phyloP scores from a whole-genome alignment of 2,113 vertebrate species.

The Lepus americanus region DNA sequence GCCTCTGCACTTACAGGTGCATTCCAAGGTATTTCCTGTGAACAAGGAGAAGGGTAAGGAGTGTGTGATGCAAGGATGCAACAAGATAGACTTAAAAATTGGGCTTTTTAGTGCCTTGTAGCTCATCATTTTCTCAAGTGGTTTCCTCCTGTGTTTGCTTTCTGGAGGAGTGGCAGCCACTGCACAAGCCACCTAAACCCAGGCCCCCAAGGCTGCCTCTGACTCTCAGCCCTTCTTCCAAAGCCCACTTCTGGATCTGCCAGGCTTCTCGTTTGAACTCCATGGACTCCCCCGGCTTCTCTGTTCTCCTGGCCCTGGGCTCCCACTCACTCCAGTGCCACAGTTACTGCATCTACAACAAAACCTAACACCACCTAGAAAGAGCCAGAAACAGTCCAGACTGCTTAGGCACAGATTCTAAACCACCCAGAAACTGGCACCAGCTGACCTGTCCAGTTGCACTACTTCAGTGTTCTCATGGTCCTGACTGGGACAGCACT shows the following conservation, averaged over 20 bases:
- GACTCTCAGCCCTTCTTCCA: background rate
- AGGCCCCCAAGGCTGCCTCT: background rate
- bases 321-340: background rate
- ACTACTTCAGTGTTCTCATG: background rate
- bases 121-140: background rate
- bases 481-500: background rate
- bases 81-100: background rate
- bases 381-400: background rate
- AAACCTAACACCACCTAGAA: background rate
- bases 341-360: background rate
- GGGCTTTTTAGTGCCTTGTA: background rate
- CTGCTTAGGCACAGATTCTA: too few species aligned
- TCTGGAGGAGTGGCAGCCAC: background rate
- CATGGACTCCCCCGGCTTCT: background rate
- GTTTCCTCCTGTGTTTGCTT: background rate
- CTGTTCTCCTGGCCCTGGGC: background rate
- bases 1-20: conserved; percentile 45
- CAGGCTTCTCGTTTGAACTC: background rate
- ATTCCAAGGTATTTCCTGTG: conserved; percentile 64
- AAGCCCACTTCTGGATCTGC: background rate
- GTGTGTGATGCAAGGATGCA: background rate
- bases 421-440: background rate
- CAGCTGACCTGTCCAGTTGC: background rate
- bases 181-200: background rate
- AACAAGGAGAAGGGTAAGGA: background rate